Evolutionary conservation across 2,797 vertebrate genomes (phyloP).

Genomic region (Gadopsis marmoratus): DNA sequence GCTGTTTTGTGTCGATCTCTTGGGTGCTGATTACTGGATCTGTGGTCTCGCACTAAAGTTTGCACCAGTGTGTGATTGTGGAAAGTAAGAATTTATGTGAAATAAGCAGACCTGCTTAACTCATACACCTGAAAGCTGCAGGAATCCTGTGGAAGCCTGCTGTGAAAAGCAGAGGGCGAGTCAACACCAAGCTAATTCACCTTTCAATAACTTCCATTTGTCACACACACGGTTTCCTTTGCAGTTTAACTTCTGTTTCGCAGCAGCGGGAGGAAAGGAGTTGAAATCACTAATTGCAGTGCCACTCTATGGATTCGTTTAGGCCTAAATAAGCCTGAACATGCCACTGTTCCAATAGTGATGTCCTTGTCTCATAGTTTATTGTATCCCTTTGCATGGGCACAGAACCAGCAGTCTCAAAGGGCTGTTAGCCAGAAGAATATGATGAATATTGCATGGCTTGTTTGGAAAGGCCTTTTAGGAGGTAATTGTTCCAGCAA

Average conservation of each 20-base stretch:
- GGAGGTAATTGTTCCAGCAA: constrained; percentile 54
- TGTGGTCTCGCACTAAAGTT: background rate
- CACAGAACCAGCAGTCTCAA: constrained; percentile 42
- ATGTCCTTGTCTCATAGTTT: constrained; percentile 56
- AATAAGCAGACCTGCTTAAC: constrained; percentile 13
- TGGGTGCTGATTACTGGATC: constrained; percentile 41
- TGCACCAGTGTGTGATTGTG: constrained; percentile 1
- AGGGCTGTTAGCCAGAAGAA: constrained; percentile 40
- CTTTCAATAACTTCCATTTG: constrained; percentile 28
- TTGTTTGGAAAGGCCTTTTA: constrained; percentile 57
- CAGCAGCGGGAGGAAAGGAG: constrained; percentile 18
- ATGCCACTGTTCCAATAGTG: constrained; percentile 42
- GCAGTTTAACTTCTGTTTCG: constrained; percentile 14
- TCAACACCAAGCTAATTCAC: constrained; percentile 33
- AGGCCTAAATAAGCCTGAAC: constrained; percentile 32
- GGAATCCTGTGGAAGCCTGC: constrained; percentile 16
- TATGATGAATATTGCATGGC: constrained; percentile 66
- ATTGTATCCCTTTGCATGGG: constrained; percentile 22
- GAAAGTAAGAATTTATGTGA: constrained; percentile 12
- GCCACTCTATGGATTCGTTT: constrained; percentile 29
- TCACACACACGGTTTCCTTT: constrained; percentile 19
- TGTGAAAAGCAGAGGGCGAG: constrained; percentile 12
- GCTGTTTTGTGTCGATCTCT: constrained; percentile 9
- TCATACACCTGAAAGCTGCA: constrained; percentile 25
- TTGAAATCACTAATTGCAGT: constrained; percentile 25